Base-by-base conservation (phyloP, 2,888 invertebrate genomes). In the Orthosia gothica region DNA sequence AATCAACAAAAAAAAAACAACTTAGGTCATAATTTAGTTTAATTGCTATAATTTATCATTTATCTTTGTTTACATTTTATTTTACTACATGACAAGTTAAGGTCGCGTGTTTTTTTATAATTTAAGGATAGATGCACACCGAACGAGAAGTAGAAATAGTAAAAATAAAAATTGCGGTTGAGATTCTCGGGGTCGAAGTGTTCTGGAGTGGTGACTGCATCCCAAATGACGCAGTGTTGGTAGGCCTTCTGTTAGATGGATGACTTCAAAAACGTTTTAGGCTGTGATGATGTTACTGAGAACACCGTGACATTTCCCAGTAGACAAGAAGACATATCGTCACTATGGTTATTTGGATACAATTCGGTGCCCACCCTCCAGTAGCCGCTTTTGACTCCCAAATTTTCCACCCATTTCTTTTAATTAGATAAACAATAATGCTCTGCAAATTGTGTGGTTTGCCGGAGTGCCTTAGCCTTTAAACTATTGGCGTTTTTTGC, bases 41-140 rank as follows among this genome's bases (percentile, higher is more conserved):
- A 45, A 45, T 70, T 52, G 15, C 65, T 32, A 47, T 47, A 18
- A 70, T 70, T 5, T 45, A 18, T 45, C 45, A 54, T 40, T 69
- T 69, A 69, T 52, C 12, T 59, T 20, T 49, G 32, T 57, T 47
- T 58, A 58, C 15, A n/a, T 45, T 23, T 49, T 49, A 49, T 18
- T 40, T 61, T 49, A 49, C 16, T 65, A 23, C 16, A 15, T 3
- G 12, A 16, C 5, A 23, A n/a, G 52, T 52, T 52, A 52, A n/a
- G 2, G 12, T n/a, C 3, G 18, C 23, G 69, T 66, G 66, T 66
- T 45, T 26, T n/a, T 13, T 5, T 16, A 67, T 70, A 45, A 5
- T 13, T 45, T 67, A 54, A 54, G 20, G 54, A 15, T 32, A 3
- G 45, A 16, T 13, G 5, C 40, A n/a, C 12, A 66, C 26, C 3